phyloP scores from a whole-genome alignment of 2,888 invertebrate species.

The Chironomus riparius region DNA sequence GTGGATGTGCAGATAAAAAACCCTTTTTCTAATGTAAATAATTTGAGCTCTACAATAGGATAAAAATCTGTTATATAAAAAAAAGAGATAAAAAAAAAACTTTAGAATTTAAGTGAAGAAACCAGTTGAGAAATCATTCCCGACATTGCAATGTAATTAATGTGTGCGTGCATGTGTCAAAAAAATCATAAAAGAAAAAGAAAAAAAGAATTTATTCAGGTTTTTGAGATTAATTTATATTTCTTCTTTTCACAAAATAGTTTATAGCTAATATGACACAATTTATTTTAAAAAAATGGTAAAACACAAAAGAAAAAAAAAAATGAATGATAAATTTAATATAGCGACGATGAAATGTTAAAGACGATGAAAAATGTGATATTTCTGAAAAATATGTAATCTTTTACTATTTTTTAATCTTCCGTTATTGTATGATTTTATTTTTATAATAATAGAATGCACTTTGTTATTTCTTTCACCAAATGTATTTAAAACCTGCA shows the following conservation, averaged over 20 bases:
- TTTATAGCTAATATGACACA: not conserved
- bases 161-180: not conserved
- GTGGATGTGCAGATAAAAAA: too few relatives aligned
- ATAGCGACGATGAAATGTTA: not conserved
- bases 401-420: not conserved
- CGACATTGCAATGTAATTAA: not conserved
- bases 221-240: not conserved
- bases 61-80: not conserved
- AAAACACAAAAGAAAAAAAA: not conserved
- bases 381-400: not conserved
- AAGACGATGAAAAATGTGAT: conserved; percentile 22
- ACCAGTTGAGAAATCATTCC: not conserved
- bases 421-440: not conserved
- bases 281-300: not conserved
- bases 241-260: not conserved
- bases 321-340: not conserved
- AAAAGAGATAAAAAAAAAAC: not conserved
- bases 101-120: not conserved
- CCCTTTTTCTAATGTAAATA: too few relatives aligned
- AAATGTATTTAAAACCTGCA: not conserved
- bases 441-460: not conserved
- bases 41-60: too few relatives aligned
- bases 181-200: not conserved
- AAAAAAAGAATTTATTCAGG: not conserved
- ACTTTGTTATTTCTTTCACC: not conserved